Conservation (phyloP, 2,113 vertebrate genomes). For the Microcebus tavaratra region DNA sequence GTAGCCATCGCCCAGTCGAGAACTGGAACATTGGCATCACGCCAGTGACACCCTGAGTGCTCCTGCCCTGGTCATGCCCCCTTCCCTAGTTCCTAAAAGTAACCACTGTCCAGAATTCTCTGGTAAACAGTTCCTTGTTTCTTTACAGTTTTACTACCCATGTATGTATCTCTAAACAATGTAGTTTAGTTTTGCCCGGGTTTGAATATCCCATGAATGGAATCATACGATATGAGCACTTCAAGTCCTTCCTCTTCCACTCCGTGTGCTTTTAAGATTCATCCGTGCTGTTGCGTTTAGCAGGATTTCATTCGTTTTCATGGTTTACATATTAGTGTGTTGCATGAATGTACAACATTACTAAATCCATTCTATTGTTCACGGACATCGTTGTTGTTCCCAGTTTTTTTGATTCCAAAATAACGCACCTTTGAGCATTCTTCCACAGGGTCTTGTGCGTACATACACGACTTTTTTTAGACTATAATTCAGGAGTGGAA, state of each 20-base stretch:
- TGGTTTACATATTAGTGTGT: not conserved
- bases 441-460: not conserved
- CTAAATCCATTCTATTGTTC: not conserved
- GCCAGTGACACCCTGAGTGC: not conserved
- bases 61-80: not conserved
- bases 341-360: not conserved
- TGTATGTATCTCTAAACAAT: not conserved
- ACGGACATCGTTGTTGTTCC: not conserved
- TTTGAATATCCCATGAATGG: not conserved
- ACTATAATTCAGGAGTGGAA: not conserved
- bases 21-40: not conserved
- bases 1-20: not conserved
- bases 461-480: not conserved
- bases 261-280: not conserved
- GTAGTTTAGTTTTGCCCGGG: not conserved
- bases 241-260: not conserved
- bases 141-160: not conserved
- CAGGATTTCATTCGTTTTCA: not conserved
- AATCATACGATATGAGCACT: accelerated
- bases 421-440: not conserved
- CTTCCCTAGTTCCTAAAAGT: not conserved
- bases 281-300: not conserved
- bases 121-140: not conserved
- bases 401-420: not conserved
- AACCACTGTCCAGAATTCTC: not conserved